Conservation (phyloP, 1,140 invertebrate species). For the Drosophila carrolli region DNA sequence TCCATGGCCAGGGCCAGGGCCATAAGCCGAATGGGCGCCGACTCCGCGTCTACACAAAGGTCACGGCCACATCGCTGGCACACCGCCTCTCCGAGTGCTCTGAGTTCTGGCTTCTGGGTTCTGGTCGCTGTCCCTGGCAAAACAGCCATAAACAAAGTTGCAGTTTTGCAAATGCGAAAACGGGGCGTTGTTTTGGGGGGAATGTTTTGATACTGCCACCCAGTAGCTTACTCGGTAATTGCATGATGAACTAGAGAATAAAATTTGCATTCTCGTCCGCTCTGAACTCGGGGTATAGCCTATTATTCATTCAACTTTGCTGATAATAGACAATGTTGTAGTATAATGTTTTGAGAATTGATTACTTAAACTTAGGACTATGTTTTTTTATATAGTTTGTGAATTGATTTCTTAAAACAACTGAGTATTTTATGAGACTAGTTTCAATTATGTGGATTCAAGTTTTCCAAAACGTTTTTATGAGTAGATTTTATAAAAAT, state of each 20-base stretch:
- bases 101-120: background rate
- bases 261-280: conserved; percentile 14
- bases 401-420: no score
- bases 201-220: conserved; percentile 2
- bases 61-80: conserved; percentile 57
- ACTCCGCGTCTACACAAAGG: conserved; percentile 74
- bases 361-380: background rate
- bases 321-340: background rate
- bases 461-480: no score
- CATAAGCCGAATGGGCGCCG: conserved; percentile 68
- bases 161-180: conserved; percentile 33
- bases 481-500: no score
- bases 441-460: no score
- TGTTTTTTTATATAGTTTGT: no score
- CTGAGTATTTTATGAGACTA: no score
- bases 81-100: conserved; percentile 30
- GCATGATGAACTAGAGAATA: conserved; percentile 20
- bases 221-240: conserved; percentile 6
- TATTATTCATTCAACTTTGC: conserved; percentile 3
- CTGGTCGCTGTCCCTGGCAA: conserved; percentile 35
- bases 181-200: background rate
- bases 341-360: background rate
- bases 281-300: background rate
- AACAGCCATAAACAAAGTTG: conserved; percentile 58
- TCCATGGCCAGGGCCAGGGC: conserved; percentile 43